Evolutionary conservation across 2,888 invertebrate genomes (phyloP), one percentile per base, ranked within the genome.

Genomic region (Schizaphis graminum): DNA sequence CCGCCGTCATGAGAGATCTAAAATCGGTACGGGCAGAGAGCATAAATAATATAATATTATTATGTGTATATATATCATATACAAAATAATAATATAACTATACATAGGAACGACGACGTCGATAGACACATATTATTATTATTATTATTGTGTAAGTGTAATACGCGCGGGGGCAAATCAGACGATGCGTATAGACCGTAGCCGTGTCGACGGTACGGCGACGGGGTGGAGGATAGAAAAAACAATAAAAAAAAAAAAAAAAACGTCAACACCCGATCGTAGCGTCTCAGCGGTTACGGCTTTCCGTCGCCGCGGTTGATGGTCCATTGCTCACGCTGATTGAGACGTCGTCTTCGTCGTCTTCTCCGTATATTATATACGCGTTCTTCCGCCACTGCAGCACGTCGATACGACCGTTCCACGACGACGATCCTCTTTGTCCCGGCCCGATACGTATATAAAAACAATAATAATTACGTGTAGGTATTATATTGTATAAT

Each of bases 311-410:
- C 84, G 89, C 90, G 85, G 89, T 90, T 90, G 93, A 93, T 86
- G 93, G 93, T 94, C 89, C 86, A 94, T 94, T 94, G 93, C 93
- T 94, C 93, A 94, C 93, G 85, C 93, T 94, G 93, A 94, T 94
- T 94, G 93, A 94, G 93, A 94, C 90, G 93, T 94, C 93, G 49
- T 85, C 92, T 21, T 16, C 93, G 86, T 35, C 92, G 47, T 41
- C 88, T 28, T 11, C 47, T 47, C 2, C 26, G 35, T 26, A 16
- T 3, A 53, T 21, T 53, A 21, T 35, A 13, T n/a, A n/a, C n/a
- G n/a, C 26, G 35, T 41, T 24, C 77, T 57, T 13, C 84, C 8
- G 67, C 35, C 41, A 28, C 28, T 47, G 92, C 53, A 28, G 91
- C 91, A n/a, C 91, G 91, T 47, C 61, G 67, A 92, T 49, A 11